These are phyloP conservation scores for Xestobium rufovillosum DNA, from an alignment of 2,888 invertebrate species.

Conservation along the genomic window DNA sequence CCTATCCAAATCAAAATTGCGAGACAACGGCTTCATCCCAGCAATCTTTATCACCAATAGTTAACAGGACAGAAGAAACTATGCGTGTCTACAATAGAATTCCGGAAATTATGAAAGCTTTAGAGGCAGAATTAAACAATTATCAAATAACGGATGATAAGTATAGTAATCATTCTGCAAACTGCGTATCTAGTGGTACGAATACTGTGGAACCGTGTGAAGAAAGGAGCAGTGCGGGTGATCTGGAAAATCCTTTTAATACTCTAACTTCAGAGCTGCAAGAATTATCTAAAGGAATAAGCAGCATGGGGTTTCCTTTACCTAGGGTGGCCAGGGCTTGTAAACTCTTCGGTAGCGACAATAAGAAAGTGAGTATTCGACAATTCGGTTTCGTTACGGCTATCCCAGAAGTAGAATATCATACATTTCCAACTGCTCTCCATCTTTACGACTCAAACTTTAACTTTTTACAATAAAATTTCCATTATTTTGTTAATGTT, in stretches of 20 bases:
- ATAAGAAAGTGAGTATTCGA: slow-evolving; percentile 69
- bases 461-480: slow-evolving; percentile 4
- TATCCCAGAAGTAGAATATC: too few relatives aligned
- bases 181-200: slow-evolving; percentile 25
- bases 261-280: slow-evolving; percentile 51
- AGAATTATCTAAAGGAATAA: slow-evolving; percentile 63
- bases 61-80: too few relatives aligned
- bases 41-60: too few relatives aligned
- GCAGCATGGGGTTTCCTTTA: slow-evolving; percentile 83
- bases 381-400: too few relatives aligned
- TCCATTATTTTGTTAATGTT: too few relatives aligned
- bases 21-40: too few relatives aligned
- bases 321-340: slow-evolving; percentile 76
- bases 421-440: too few relatives aligned
- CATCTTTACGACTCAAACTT: slow-evolving; percentile 4
- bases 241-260: slow-evolving; percentile 39
- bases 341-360: slow-evolving; percentile 67
- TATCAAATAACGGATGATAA: slow-evolving; percentile 29
- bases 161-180: slow-evolving; percentile 14
- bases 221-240: too few relatives aligned
- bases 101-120: slow-evolving; percentile 66
- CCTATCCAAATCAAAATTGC: slow-evolving; percentile 12
- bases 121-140: slow-evolving; percentile 57
- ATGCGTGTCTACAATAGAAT: slow-evolving; percentile 54
- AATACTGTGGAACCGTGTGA: slow-evolving; percentile 20